phyloP scores from a whole-genome alignment of 2,113 vertebrate genomes.

The Dendrocopos noguchii region DNA sequence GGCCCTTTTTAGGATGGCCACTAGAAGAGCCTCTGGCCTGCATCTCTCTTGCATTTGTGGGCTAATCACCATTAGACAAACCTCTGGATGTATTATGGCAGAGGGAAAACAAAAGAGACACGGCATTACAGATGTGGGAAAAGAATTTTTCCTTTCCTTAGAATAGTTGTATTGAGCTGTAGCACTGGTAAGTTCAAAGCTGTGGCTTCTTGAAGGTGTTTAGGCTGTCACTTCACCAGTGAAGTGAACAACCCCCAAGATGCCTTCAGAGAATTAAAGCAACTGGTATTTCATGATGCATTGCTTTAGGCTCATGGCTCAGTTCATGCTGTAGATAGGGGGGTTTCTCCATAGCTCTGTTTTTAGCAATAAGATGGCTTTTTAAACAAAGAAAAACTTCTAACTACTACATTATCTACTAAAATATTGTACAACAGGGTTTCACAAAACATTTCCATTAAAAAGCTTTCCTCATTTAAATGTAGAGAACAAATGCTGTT shows the following conservation, averaged over 20 bases:
- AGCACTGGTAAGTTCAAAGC: not conserved
- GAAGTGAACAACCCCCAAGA: not conserved
- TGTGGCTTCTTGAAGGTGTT: not conserved
- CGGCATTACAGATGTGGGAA: not conserved
- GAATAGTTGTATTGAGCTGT: not conserved
- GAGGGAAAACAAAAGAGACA: not conserved
- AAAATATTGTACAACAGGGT: not conserved
- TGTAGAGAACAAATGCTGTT: not conserved
- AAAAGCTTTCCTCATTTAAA: not conserved
- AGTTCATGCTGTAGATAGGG: not conserved
- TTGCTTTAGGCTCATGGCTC: not conserved
- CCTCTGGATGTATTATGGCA: not conserved
- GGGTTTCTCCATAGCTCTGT: not conserved
- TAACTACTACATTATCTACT: not conserved
- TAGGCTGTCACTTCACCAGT: not conserved
- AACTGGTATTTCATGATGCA: not conserved
- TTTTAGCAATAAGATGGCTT: not conserved
- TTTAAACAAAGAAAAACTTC: not conserved
- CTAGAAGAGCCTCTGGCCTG: not conserved
- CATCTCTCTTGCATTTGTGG: not conserved
- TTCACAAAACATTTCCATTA: not conserved
- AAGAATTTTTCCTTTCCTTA: not conserved
- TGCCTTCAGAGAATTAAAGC: not conserved
- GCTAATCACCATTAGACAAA: not conserved
- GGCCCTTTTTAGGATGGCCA: not conserved